Evolutionary conservation across 2,888 invertebrate species (phyloP), one percentile per base, ranked within the genome.

Genomic region (Toxonevra muliebris): DNA sequence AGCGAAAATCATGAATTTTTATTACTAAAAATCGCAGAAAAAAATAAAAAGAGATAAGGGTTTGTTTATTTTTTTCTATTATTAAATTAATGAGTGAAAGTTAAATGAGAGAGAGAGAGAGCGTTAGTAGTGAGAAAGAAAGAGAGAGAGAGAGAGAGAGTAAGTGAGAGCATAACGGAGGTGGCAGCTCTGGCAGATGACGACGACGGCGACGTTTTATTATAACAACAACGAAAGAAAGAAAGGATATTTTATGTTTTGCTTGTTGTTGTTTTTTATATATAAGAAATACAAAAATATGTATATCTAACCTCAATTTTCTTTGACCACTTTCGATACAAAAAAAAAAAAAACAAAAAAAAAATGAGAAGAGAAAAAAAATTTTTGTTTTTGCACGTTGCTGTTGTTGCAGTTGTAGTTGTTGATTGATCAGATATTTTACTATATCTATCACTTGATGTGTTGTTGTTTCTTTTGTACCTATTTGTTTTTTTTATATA

Each of bases 351-450:
- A 50, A 12, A 11, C 41, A 52, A 61, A 67, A 55, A 11, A 30
- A 41, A 62, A 19, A 65, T 53, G 19, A 42, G 42, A 30, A 48
- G 45, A 59, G 4, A 50, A 55, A 52, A 45, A 10, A 43, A 10
- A 63, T 63, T 63, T 62, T 69, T 72, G 45, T 71, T 73, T 76
- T 71, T 79, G 81, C 81, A 81, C 80, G 79, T 78, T 75, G 74
- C 74, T 76, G 73, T 75, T 77, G 75, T 76, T 72, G 71, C 68
- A 66, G 73, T 74, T 76, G 73, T 75, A 75, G 76, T 68, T 62
- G 68, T 70, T 66, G 57, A 53, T 65, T 54, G 64, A 65, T 42
- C 17, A 63, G 55, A 64, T 57, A 30, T 30, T 30, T n/a, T 30
- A 7, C 7, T 30, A 30, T 30, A 30, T 30, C 30, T 30, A 30